Evolutionary conservation across 1,140 invertebrate species (phyloP).

Genomic region (Myzus persicae): DNA sequence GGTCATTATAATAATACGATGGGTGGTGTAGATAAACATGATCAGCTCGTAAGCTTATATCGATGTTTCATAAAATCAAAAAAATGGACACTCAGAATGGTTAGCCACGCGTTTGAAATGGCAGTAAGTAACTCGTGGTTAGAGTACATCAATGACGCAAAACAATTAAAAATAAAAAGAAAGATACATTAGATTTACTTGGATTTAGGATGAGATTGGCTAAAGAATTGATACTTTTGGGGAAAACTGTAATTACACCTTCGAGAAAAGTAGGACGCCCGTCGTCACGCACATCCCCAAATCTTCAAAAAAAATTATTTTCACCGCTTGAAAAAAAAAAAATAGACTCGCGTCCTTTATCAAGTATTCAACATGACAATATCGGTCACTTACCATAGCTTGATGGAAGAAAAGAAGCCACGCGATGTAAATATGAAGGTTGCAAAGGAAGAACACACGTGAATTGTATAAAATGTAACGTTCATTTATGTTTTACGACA

Average conservation of each 20-base stretch:
- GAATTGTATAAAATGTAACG: neutral
- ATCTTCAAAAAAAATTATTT: too few species aligned
- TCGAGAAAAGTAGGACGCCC: too few species aligned
- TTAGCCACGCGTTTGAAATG: conserved; percentile 26
- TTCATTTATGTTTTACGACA: neutral
- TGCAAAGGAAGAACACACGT: conserved; percentile 3
- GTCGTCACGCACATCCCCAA: too few species aligned
- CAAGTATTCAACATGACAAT: neutral
- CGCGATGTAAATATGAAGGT: neutral
- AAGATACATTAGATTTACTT: neutral
- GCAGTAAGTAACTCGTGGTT: neutral
- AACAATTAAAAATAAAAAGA: conserved; percentile 15
- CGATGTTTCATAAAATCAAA: neutral
- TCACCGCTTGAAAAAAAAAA: neutral
- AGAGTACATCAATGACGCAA: conserved; percentile 3
- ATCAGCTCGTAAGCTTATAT: neutral
- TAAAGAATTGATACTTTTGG: too few species aligned
- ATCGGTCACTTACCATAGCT: neutral
- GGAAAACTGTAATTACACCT: too few species aligned
- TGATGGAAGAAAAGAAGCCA: conserved; percentile 2
- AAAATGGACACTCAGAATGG: conserved; percentile 21
- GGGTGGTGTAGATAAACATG: conserved; percentile 3
- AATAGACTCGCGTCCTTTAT: neutral
- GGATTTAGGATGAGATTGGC: too few species aligned
- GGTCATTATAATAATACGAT: conserved; percentile 28